These are phyloP conservation scores for Marmota monax DNA, from an alignment of 2,113 vertebrate species.

Conservation along the genomic window DNA sequence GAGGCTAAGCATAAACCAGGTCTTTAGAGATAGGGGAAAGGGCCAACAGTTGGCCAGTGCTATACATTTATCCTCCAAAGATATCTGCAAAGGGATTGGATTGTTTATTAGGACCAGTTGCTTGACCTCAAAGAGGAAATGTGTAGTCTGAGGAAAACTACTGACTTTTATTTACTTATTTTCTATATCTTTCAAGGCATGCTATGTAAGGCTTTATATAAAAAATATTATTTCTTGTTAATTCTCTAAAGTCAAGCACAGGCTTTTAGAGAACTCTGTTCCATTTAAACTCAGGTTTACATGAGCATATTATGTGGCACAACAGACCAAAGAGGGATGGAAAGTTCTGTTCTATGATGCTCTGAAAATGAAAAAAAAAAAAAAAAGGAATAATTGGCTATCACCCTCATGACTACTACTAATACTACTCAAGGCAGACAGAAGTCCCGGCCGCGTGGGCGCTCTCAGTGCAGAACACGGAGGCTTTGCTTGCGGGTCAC, in stretches of 20 bases:
- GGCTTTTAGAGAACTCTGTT: background rate
- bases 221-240: background rate
- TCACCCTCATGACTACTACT: background rate
- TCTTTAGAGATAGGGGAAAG: accelerated
- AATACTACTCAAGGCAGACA: background rate
- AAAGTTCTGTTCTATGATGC: background rate
- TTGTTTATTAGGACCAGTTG: background rate
- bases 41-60: accelerated
- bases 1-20: background rate
- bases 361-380: background rate
- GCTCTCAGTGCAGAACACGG: no score
- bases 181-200: background rate
- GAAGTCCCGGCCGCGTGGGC: no score
- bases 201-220: background rate
- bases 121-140: background rate
- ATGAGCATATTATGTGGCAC: no score
- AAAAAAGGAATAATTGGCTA: no score
- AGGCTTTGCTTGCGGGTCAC: no score
- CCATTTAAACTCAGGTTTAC: no score
- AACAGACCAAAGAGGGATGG: no score
- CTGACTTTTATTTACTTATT: background rate
- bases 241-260: background rate
- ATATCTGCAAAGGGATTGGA: background rate
- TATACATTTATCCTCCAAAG: background rate
- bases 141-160: background rate